A percentile compares a stretch with the other conserved stretches of the same genome.
phyloP scores from a whole-genome alignment of 1,140 invertebrate genomes.

The Nephila pilipes region DNA sequence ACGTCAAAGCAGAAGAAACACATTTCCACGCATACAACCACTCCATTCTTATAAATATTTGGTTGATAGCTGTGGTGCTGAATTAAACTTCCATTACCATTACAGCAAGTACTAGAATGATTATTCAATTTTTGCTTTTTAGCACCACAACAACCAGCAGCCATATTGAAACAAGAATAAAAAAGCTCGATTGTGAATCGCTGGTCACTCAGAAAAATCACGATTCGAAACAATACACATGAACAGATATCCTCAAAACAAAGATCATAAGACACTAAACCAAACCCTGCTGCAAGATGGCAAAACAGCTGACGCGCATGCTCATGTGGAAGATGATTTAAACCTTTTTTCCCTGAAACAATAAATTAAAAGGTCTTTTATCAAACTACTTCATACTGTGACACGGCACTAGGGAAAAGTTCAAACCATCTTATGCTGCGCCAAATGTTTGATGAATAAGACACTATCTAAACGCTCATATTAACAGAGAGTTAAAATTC shows the following conservation, averaged over 20 bases:
- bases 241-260: background rate
- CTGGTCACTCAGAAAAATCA: background rate
- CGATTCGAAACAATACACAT: background rate
- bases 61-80: slow-evolving; percentile 66
- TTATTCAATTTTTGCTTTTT: slow-evolving; percentile 94
- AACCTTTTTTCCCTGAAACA: background rate
- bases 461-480: no score
- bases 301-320: slow-evolving; percentile 48
- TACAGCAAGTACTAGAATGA: slow-evolving; percentile 77
- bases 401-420: no score
- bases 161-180: slow-evolving; percentile 83
- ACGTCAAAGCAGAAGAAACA: slow-evolving; percentile 99
- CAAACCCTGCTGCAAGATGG: background rate
- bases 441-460: no score
- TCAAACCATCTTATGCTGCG: no score
- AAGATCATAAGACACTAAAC: background rate
- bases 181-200: slow-evolving; percentile 24
- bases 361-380: background rate
- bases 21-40: slow-evolving; percentile 95
- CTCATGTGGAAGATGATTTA: background rate
- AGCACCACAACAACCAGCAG: slow-evolving; percentile 92
- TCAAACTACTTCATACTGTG: no score
- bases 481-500: no score
- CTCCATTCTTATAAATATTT: slow-evolving; percentile 78
- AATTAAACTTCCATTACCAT: slow-evolving; percentile 62